Evolutionary conservation across 1,140 invertebrate species (phyloP), one percentile per base, ranked within the genome.

Genomic region (Bombus superbus): DNA sequence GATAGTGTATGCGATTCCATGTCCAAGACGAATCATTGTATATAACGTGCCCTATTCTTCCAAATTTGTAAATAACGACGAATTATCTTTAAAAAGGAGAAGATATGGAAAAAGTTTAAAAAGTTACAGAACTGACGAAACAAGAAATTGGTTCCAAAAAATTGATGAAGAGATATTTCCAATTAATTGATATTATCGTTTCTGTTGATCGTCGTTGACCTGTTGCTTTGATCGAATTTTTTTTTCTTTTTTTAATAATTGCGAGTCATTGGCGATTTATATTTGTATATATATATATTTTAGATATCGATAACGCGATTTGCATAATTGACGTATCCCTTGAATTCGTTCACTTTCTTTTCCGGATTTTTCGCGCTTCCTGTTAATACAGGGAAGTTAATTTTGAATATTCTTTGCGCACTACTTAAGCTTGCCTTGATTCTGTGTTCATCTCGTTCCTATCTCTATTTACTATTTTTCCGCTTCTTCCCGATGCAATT

Each of bases 381-480:
- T 77, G 44, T 9, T 15, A 69, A 28, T 62, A 9, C 9, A 64
- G 32, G 66, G 69, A 78, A 82, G 66, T 71, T 69, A 25, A 59
- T 68, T 74, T 28, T 47, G 71, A 80, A 80, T 15, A 28, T 72
- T 86, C 66, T 76, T 71, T 35, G 38, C 4, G 59, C 68, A 32
- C 40, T 86, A 42, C 47, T 28, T 35, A 68, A 68, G 69, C 75
- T 90, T 89, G 32, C 28, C 35, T 81, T 78, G 40, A 76, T 68
- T 88, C 59, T 79, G 78, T 86, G 78, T 86, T 86, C 87, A 83
- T 84, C 68, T 85, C 78, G 44, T 90, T 84, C 72, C 83, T 86
- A 86, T 64, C 69, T 69, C 32, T 81, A 40, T 53, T 35, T 38
- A 22, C 11, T 75, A 44, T 53, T 25, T 13, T 6, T 77, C 38